Evolutionary conservation across 1,140 invertebrate genomes (phyloP).

Genomic region (Diorhabda sublineata): DNA sequence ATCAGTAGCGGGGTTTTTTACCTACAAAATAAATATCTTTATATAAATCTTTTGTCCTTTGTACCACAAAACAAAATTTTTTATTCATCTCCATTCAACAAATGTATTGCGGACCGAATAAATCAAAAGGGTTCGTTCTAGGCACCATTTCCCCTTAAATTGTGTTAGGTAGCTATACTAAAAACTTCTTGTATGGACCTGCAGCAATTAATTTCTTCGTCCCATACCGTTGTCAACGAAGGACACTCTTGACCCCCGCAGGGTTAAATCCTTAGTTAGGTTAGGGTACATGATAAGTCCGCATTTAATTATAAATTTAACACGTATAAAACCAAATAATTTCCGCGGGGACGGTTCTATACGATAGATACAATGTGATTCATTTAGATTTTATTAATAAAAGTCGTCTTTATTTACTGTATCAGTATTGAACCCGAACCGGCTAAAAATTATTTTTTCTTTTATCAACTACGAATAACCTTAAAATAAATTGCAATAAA

Average conservation of each 20-base stretch:
- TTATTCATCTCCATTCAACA: no score
- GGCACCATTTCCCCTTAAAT: not conserved
- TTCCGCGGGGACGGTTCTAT: not conserved
- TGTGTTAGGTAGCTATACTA: not conserved
- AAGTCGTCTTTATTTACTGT: no score
- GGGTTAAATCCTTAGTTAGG: not conserved
- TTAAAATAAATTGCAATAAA: no score
- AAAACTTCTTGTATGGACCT: not conserved
- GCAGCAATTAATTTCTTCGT: constrained; percentile 2
- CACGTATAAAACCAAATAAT: not conserved
- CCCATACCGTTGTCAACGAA: not conserved
- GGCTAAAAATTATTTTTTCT: no score
- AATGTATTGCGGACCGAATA: no score
- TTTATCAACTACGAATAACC: no score
- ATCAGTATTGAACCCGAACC: no score
- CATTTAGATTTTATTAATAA: no score
- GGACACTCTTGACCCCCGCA: not conserved
- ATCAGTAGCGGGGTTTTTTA: not conserved
- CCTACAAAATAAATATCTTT: no score
- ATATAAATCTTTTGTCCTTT: no score
- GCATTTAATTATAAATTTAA: constrained; percentile 17
- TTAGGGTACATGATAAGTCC: constrained; percentile 10
- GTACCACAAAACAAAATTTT: no score
- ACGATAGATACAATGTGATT: no score
- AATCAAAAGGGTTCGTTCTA: not conserved